Evolutionary conservation across 1,140 invertebrate species (phyloP).

Genomic region (Ectropis grisescens): DNA sequence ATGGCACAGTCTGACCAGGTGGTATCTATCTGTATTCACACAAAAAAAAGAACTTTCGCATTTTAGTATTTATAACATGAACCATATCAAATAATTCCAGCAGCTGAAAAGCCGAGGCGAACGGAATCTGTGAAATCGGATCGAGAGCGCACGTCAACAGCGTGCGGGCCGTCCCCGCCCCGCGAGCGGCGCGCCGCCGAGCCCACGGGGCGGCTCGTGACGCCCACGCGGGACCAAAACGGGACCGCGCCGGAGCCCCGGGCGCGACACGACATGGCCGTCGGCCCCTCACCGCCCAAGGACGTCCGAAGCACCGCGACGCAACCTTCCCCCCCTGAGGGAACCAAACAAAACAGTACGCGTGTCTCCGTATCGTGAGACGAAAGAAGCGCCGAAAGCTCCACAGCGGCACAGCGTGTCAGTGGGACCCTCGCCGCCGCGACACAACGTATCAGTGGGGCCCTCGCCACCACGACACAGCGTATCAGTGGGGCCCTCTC

Average conservation of each 20-base stretch:
- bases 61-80: too few species aligned
- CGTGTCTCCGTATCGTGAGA: constrained; percentile 16
- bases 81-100: too few species aligned
- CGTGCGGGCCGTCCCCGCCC: constrained; percentile 72
- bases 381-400: constrained; percentile 7
- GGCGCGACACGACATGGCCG: constrained; percentile 37
- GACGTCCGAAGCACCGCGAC: constrained; percentile 20
- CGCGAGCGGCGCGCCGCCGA: constrained; percentile 37
- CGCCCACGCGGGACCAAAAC: constrained; percentile 26
- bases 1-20: too few species aligned
- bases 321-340: constrained; percentile 12
- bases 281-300: constrained; percentile 52
- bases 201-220: constrained; percentile 25
- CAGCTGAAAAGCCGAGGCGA: constrained; percentile 23
- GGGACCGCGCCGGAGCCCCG: constrained; percentile 9
- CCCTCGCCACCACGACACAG: constrained; percentile 19
- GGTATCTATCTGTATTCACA: too few species aligned
- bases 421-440: constrained; percentile 48
- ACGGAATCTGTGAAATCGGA: constrained; percentile 17
- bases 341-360: constrained; percentile 10
- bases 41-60: too few species aligned
- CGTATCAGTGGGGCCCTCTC: constrained; percentile 46
- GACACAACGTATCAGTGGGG: constrained; percentile 11
- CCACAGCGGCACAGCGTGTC: constrained; percentile 39
- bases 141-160: constrained; percentile 67